Percentiles rank a stretch among this genome's conserved stretches.
Conservation (phyloP, 1,140 invertebrate genomes). For the Andrena cerasifolii region DNA sequence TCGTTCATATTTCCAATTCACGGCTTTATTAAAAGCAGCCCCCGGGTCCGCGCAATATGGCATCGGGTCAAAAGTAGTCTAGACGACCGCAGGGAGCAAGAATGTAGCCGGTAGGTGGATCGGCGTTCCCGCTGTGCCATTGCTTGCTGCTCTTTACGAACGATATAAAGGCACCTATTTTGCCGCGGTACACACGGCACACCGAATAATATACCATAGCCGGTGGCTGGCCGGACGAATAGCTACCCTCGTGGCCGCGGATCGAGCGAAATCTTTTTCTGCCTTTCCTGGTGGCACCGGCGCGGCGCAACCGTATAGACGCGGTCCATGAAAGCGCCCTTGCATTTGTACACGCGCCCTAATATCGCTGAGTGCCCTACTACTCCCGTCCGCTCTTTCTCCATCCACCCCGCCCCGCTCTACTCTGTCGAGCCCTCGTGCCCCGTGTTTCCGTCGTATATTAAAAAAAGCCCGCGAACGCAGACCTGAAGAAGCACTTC, state of each 20-base stretch:
- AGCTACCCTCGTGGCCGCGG: constrained; percentile 31
- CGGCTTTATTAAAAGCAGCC: constrained; percentile 50
- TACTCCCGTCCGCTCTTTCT: constrained; percentile 27
- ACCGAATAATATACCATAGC: constrained; percentile 65
- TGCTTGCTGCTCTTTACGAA: constrained; percentile 58
- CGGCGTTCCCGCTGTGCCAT: constrained; percentile 7
- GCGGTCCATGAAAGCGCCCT: constrained; percentile 69
- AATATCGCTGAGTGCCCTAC: constrained; percentile 76
- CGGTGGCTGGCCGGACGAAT: constrained; percentile 39
- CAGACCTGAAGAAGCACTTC: constrained; percentile 94
- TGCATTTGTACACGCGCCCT: constrained; percentile 71
- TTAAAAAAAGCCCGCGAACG: constrained; percentile 55
- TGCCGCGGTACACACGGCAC: constrained; percentile 52
- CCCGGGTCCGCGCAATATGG: neutral
- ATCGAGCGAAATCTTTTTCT: constrained; percentile 54
- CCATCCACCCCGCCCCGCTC: neutral
- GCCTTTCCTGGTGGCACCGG: constrained; percentile 20
- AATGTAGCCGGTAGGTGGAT: constrained; percentile 35
- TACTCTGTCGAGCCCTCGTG: constrained; percentile 57
- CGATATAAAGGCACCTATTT: constrained; percentile 70
- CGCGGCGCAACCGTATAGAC: constrained; percentile 42
- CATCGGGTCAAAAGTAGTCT: constrained; percentile 39
- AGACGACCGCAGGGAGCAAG: constrained; percentile 31
- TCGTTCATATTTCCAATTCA: constrained; percentile 12
- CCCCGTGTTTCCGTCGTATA: constrained; percentile 62